Conservation (phyloP, 2,888 invertebrate genomes). For the Cancer borealis region DNA sequence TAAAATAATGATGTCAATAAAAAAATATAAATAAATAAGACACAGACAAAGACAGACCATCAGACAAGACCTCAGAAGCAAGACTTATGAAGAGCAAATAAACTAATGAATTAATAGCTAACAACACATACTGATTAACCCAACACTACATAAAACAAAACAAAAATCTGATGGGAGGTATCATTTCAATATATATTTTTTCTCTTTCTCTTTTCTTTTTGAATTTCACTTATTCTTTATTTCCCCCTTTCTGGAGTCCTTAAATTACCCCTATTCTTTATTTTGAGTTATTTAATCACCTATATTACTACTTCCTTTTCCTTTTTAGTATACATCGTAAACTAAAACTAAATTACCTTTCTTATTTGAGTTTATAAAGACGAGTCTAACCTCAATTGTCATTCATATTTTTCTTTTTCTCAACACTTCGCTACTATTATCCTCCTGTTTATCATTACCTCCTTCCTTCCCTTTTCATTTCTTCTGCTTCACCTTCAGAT, state of each 20-base stretch:
- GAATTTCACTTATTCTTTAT: not conserved
- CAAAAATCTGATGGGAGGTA: too few relatives aligned
- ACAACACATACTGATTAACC: not conserved
- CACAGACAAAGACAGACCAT: not conserved
- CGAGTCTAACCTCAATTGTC: not conserved
- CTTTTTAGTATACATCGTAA: not conserved
- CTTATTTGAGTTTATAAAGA: not conserved
- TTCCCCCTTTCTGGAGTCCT: not conserved
- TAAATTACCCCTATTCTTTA: too few relatives aligned
- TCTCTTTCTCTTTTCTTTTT: not conserved
- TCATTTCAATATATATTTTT: not conserved
- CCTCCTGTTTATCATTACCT: not conserved
- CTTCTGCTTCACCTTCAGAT: not conserved
- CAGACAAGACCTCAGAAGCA: not conserved
- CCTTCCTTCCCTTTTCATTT: not conserved
- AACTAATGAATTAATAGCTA: not conserved
- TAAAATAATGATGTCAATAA: not conserved
- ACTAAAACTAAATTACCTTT: too few relatives aligned
- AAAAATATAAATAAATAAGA: not conserved
- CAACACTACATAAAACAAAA: not conserved
- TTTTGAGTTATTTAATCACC: not conserved
- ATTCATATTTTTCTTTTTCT: not conserved
- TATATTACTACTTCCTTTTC: not conserved
- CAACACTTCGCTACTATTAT: not conserved
- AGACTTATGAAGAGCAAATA: not conserved